These are phyloP conservation scores for Enoplolaimus lenunculus DNA, from an alignment of 2,888 invertebrate species.

Conservation along the genomic window DNA sequence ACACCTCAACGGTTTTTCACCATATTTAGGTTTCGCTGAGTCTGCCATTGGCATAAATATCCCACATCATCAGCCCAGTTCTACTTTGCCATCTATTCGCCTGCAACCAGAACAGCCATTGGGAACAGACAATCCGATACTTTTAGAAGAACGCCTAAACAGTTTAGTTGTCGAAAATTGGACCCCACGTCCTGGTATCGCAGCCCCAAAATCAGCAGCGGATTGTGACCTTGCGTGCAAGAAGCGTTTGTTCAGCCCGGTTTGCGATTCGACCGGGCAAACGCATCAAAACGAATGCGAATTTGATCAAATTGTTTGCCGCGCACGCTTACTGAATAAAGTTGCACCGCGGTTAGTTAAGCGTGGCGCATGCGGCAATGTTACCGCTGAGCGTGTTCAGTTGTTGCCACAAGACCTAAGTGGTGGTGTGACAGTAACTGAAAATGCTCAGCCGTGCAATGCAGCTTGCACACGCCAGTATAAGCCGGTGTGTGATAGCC, in stretches of 20 bases:
- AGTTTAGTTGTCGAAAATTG: neutral
- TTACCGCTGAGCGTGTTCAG: slow-evolving; percentile 5
- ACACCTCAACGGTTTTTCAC: no score
- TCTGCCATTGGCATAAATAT: no score
- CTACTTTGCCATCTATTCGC: no score
- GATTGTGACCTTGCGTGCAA: slow-evolving; percentile 12
- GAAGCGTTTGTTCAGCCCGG: neutral
- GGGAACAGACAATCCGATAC: no score
- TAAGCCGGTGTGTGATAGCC: slow-evolving; percentile 14
- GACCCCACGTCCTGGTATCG: neutral
- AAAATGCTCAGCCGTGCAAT: neutral
- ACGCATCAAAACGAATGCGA: slow-evolving; percentile 14
- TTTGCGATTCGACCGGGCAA: neutral
- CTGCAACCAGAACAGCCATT: no score
- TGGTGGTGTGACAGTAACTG: neutral
- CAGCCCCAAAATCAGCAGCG: neutral
- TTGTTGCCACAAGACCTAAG: neutral
- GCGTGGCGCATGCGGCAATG: neutral
- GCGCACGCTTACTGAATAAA: neutral
- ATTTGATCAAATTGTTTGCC: slow-evolving; percentile 15
- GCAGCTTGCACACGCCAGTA: neutral
- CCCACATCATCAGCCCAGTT: no score
- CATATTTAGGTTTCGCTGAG: no score
- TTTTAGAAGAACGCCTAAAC: no score
- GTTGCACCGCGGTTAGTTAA: neutral